Evolutionary conservation across 2,888 invertebrate species (phyloP), one percentile per base, ranked within the genome.

Genomic region (Catocala nupta): DNA sequence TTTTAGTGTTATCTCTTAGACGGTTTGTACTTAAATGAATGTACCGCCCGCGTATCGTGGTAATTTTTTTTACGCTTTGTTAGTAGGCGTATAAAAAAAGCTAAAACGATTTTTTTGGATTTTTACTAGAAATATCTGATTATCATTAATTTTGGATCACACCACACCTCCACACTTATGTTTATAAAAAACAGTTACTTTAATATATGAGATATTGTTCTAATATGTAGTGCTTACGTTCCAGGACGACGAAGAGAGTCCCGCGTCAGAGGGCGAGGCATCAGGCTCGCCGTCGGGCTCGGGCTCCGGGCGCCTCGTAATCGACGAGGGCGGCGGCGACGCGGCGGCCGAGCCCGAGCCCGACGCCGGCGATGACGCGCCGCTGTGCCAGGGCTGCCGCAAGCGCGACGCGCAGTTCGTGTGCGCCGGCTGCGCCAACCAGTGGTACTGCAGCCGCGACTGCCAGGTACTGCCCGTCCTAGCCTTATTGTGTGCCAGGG

Each of bases 401-500:
- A 95, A 96, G 64, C 95, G 96, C 70, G 95, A 97, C 79, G 98
- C 98, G 66, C 97, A 97, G 91, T 98, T 97, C 85, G 97, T 98
- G 49, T 98, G 98, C 87, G 98, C 98, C 50, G 98, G 97, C 55
- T 98, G 98, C 88, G 97, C 97, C 73, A 97, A 97, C 91, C 98
- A 98, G 92, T 98, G 98, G 98, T 98, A 99, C 90, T 99, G 98
- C 95, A 98, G 98, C 84, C 95, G 98, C 59, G 97, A 97, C 73
- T 99, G 98, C 88, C 98, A 98, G 96, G 98, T 98, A 90, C 34
- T 9, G 10, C 48, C 12, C 9, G 0, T 0, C 12, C 16, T 2
- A 1, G 2, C 1, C 16, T 2, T 16, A 16, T 16, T 16, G 16
- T 16, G 16, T 16, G 16, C 16, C 16, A n/a, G n/a, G n/a, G n/a